These are phyloP conservation scores for Stenurella melanura DNA, from an alignment of 2,888 invertebrate genomes.

Conservation along the genomic window DNA sequence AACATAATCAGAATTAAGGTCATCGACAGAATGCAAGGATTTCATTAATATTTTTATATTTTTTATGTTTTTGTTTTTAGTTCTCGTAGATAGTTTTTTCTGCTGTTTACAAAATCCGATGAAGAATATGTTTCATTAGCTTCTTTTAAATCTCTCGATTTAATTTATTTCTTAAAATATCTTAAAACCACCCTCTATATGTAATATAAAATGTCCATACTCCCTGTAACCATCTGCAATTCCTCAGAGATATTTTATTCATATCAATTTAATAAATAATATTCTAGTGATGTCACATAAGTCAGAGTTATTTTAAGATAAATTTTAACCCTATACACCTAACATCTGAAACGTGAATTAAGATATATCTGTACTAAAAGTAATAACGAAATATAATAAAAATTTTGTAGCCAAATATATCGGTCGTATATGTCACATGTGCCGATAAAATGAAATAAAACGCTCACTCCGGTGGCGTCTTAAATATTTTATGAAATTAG, in stretches of 20 bases:
- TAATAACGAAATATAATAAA: conserved; percentile 55
- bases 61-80: too few species aligned
- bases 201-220: too few species aligned
- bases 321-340: conserved; percentile 41
- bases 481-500: conserved; percentile 59
- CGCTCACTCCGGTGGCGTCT: conserved; percentile 46
- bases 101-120: too few species aligned
- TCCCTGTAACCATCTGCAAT: not conserved
- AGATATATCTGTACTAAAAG: conserved; percentile 54
- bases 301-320: conserved; percentile 51
- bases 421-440: conserved; percentile 61
- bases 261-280: conserved; percentile 15
- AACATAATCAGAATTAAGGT: too few species aligned
- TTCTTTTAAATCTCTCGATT: too few species aligned
- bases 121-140: too few species aligned
- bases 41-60: too few species aligned
- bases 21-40: too few species aligned
- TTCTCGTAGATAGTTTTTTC: too few species aligned
- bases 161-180: too few species aligned
- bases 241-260: not conserved
- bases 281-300: conserved; percentile 45
- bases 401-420: conserved; percentile 56
- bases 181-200: too few species aligned
- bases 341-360: conserved; percentile 49
- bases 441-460: conserved; percentile 58